Conservation (phyloP, 2,888 invertebrate species). For the Nymphalis polychloros region DNA sequence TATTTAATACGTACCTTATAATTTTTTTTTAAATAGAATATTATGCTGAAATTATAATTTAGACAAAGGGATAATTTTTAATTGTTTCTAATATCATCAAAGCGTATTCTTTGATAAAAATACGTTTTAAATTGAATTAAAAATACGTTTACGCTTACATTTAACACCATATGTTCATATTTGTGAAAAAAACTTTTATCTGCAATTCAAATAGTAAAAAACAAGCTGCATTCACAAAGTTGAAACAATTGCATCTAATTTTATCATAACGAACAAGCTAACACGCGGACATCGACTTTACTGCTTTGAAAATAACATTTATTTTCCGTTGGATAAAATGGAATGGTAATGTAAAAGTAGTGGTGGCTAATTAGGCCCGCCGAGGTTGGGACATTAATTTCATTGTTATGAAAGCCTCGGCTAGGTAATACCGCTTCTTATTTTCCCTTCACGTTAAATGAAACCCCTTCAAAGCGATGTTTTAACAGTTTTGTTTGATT, state of each 20-base stretch:
- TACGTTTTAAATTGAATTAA: not conserved
- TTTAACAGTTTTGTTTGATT: constrained; percentile 30
- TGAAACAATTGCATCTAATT: constrained; percentile 34
- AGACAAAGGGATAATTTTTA: no score
- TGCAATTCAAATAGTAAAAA: constrained; percentile 18
- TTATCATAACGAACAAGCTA: constrained; percentile 13
- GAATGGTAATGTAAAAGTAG: constrained; percentile 42
- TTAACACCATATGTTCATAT: constrained; percentile 15
- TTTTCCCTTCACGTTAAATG: constrained; percentile 31
- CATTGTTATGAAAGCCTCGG: constrained; percentile 48
- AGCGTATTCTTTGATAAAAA: not conserved
- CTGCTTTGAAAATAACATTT: not conserved
- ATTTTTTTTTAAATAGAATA: no score
- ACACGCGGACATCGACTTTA: constrained; percentile 16
- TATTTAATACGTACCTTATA: not conserved
- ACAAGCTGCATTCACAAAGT: constrained; percentile 30
- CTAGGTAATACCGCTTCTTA: constrained; percentile 40
- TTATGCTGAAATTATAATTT: no score
- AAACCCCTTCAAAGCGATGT: constrained; percentile 17
- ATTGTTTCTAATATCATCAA: not conserved
- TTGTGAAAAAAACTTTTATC: constrained; percentile 14
- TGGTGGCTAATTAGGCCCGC: constrained; percentile 54
- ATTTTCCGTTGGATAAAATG: constrained; percentile 1
- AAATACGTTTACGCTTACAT: constrained; percentile 1
- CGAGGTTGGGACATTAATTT: constrained; percentile 52